These are phyloP conservation scores for Vanacampus margaritifer DNA, from an alignment of 2,113 vertebrate genomes.

Conservation along the genomic window DNA sequence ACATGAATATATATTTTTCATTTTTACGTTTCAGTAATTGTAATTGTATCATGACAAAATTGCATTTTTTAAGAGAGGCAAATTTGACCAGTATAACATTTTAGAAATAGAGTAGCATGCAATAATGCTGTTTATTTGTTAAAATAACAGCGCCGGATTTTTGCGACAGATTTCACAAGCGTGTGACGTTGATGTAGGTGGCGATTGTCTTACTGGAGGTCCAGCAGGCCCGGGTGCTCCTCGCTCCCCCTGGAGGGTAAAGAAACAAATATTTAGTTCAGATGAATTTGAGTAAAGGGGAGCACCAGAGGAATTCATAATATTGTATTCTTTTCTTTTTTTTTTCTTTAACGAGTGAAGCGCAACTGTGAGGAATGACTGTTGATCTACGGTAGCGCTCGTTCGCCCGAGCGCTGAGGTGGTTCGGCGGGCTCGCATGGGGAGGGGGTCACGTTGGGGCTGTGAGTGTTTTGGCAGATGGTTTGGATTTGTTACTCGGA, in stretches of 20 bases:
- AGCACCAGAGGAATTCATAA: conserved; percentile 35
- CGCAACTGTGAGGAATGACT: conserved; percentile 5
- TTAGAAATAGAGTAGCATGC: no score
- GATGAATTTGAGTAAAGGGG: conserved; percentile 53
- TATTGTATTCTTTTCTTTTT: conserved; percentile 3
- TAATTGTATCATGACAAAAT: no score
- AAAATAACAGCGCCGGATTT: not conserved
- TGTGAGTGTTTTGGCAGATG: conserved; percentile 69
- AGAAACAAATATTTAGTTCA: conserved; percentile 65
- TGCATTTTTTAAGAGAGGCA: no score
- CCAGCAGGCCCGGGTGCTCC: conserved; percentile 88
- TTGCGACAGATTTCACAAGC: not conserved
- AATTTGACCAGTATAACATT: no score
- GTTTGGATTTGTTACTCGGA: conserved; percentile 65
- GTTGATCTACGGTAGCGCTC: conserved; percentile 38
- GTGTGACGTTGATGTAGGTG: not conserved
- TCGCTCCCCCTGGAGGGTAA: conserved; percentile 84
- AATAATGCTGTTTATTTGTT: not conserved
- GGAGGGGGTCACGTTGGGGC: conserved; percentile 49
- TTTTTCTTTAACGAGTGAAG: not conserved
- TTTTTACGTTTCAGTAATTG: no score
- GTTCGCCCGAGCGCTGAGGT: conserved; percentile 33
- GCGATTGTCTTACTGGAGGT: conserved; percentile 84
- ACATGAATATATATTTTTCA: no score
- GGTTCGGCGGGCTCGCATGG: conserved; percentile 31